A percentile compares a stretch with the other conserved stretches of the same genome.
These are phyloP conservation scores for Chelonoidis abingdonii DNA, from an alignment of 2,113 vertebrate species.

Conservation along the genomic window DNA sequence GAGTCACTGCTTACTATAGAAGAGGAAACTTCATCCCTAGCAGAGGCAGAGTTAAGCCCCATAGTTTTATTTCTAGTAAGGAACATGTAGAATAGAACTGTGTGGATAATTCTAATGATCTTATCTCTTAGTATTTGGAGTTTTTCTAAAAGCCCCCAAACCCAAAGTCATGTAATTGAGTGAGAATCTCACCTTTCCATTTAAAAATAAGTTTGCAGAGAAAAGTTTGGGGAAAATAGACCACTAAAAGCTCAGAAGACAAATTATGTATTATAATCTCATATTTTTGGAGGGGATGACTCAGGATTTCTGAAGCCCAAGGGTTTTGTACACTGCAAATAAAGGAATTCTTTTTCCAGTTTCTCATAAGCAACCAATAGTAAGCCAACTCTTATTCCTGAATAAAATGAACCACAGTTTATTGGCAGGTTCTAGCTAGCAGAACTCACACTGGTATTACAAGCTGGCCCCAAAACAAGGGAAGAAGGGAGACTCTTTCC, in stretches of 20 bases:
- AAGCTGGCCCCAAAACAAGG: background rate
- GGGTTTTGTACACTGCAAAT: background rate
- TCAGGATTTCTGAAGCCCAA: background rate
- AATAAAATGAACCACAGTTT: background rate
- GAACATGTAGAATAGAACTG: background rate
- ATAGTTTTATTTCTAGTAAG: slow-evolving; percentile 37
- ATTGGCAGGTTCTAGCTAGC: background rate
- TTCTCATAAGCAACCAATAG: no score
- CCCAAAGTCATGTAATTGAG: background rate
- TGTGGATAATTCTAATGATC: background rate
- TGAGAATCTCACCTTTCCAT: background rate
- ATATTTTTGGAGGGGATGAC: background rate
- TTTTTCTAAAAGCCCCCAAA: background rate
- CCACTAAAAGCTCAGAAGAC: background rate
- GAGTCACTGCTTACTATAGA: slow-evolving; percentile 58
- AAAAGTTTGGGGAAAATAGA: no score
- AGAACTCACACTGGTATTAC: no score
- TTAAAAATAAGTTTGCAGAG: background rate
- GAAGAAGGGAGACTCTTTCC: background rate
- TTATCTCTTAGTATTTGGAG: background rate
- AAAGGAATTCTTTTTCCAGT: no score
- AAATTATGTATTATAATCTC: background rate
- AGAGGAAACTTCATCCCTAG: slow-evolving; percentile 73
- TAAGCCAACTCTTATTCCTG: no score
- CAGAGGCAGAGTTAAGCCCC: slow-evolving; percentile 42